These are phyloP conservation scores for Margarornis squamiger DNA, from an alignment of 2,797 vertebrate genomes.

Conservation along the genomic window DNA sequence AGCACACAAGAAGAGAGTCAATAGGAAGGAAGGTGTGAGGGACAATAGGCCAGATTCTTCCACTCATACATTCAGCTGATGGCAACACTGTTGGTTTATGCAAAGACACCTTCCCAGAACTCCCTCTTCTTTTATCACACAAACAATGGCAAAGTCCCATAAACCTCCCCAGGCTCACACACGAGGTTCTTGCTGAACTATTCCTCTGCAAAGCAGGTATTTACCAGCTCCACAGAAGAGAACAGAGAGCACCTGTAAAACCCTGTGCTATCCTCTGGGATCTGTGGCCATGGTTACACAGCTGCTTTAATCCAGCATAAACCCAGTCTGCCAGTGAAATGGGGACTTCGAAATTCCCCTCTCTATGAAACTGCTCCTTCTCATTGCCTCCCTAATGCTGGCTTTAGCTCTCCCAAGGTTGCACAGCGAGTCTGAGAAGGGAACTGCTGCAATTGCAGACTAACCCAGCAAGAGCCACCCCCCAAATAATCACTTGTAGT, in stretches of 20 bases:
- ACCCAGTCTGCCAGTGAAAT: slow-evolving; percentile 25
- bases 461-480: neutral
- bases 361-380: neutral
- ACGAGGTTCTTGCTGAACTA: neutral
- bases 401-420: neutral
- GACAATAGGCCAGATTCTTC: neutral
- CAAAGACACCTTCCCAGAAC: neutral
- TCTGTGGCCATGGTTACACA: slow-evolving; percentile 64
- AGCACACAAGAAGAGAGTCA: neutral
- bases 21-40: neutral
- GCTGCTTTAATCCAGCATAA: slow-evolving; percentile 55
- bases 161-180: neutral
- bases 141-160: neutral
- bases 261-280: slow-evolving; percentile 27
- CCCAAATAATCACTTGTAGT: neutral
- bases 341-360: neutral
- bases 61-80: neutral
- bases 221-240: slow-evolving; percentile 12
- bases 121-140: neutral
- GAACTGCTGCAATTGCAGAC: neutral
- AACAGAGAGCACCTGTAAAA: slow-evolving; percentile 36
- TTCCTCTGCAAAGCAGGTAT: slow-evolving; percentile 24
- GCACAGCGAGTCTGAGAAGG: neutral
- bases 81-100: neutral
- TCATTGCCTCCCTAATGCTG: slow-evolving; percentile 3